These are phyloP conservation scores for Antheraea mylitta DNA, from an alignment of 1,140 invertebrate genomes.

Conservation along the genomic window DNA sequence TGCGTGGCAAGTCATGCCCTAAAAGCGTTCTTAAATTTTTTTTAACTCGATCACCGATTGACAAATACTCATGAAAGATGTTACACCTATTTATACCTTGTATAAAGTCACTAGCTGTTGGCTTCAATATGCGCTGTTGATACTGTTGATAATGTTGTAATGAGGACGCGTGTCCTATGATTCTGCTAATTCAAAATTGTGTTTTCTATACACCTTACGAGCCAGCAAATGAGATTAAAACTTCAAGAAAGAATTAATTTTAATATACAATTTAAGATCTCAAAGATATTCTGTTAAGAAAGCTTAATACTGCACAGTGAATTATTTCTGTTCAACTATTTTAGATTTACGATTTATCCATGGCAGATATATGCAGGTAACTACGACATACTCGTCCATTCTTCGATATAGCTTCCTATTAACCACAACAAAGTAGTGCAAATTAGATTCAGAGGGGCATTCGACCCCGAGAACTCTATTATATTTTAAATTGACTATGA, in stretches of 20 bases:
- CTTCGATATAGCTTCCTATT: not conserved
- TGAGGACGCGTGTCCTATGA: no score
- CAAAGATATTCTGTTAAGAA: not conserved
- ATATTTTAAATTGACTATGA: conserved; percentile 71
- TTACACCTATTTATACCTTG: no score
- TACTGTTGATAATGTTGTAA: no score
- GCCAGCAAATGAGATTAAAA: not conserved
- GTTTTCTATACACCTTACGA: no score
- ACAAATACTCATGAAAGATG: no score
- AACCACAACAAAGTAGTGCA: conserved; percentile 36
- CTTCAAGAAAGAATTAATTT: not conserved
- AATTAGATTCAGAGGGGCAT: conserved; percentile 65
- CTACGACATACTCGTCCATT: not conserved
- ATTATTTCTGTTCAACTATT: not conserved
- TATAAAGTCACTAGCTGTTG: no score
- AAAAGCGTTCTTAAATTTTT: no score
- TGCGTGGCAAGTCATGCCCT: no score
- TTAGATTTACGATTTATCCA: not conserved
- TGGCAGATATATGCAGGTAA: not conserved
- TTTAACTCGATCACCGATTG: no score
- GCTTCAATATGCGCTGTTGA: no score
- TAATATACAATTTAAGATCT: not conserved
- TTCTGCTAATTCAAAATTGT: no score
- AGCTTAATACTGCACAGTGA: not conserved
- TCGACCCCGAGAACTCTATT: conserved; percentile 58